phyloP scores from a whole-genome alignment of 2,113 vertebrate genomes.

The Odobenus rosmarus region DNA sequence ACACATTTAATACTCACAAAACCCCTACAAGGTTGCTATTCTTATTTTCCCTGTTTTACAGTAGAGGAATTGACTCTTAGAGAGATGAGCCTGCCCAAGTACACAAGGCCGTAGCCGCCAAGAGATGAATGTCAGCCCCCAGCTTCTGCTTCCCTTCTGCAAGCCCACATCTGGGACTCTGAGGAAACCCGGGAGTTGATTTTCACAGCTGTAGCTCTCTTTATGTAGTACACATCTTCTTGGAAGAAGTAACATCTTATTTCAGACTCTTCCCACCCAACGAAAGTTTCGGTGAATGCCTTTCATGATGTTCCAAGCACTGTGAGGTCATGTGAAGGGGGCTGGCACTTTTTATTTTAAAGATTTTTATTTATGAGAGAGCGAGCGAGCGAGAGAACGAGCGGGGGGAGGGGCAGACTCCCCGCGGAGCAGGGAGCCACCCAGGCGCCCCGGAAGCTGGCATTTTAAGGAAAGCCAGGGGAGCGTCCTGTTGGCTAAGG shows the following conservation, averaged over 20 bases:
- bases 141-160: neutral
- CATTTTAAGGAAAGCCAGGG: neutral
- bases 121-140: neutral
- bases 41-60: neutral
- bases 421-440: too few species aligned
- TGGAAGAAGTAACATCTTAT: neutral
- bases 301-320: neutral
- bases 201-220: neutral
- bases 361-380: too few species aligned
- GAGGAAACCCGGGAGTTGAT: too few species aligned
- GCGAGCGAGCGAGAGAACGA: too few species aligned
- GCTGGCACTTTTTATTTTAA: too few species aligned
- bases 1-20: neutral
- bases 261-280: neutral
- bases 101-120: rapidly evolving
- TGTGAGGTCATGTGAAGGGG: neutral
- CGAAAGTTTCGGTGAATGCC: neutral
- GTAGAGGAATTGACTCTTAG: neutral
- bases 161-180: neutral
- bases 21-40: too few species aligned
- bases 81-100: neutral
- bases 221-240: neutral
- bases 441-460: neutral
- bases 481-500: neutral
- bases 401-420: too few species aligned